phyloP scores from a whole-genome alignment of 2,888 invertebrate species.

The Diogma glabrata region DNA sequence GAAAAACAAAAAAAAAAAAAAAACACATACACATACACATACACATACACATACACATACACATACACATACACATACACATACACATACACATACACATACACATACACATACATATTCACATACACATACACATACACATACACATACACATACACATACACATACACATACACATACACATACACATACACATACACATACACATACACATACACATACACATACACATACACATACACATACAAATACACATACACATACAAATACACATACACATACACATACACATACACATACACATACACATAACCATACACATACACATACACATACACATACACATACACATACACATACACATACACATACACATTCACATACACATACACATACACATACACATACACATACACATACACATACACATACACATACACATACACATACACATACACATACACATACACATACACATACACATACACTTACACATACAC shows the following conservation, averaged over 20 bases:
- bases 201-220: not conserved
- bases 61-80: not conserved
- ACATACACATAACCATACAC: not conserved
- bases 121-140: not conserved
- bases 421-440: not conserved
- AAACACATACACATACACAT: not conserved
- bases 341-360: not conserved
- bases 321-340: not conserved
- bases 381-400: not conserved
- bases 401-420: not conserved
- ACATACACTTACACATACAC: not conserved
- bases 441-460: not conserved
- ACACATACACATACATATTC: not conserved
- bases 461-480: not conserved
- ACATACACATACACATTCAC: not conserved
- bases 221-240: not conserved
- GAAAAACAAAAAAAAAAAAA: too few relatives aligned
- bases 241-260: not conserved
- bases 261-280: not conserved
- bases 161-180: not conserved
- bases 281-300: not conserved
- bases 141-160: not conserved
- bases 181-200: not conserved
- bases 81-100: not conserved
- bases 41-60: not conserved